Conservation (phyloP, 2,113 vertebrate genomes). For the Astur gentilis region DNA sequence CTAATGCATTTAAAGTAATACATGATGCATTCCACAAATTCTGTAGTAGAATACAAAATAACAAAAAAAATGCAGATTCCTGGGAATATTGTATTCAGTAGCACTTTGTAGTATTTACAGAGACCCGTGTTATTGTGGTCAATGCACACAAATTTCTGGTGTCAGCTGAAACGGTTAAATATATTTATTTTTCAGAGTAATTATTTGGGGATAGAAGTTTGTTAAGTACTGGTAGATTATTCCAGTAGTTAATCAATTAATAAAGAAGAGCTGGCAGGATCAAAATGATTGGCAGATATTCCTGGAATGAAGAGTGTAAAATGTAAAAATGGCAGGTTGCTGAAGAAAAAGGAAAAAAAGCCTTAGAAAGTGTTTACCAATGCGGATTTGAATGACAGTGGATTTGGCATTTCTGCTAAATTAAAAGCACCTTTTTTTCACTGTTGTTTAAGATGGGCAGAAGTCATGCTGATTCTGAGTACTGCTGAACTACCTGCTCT, state of each 20-base stretch:
- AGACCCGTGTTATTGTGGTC: background rate
- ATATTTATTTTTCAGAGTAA: slow-evolving; percentile 45
- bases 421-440: background rate
- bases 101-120: background rate
- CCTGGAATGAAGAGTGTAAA: slow-evolving; percentile 61
- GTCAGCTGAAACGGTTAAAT: slow-evolving; percentile 45
- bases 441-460: background rate
- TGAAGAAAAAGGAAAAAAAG: background rate
- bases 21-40: slow-evolving; percentile 43
- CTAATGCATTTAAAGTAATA: slow-evolving; percentile 36
- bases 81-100: background rate
- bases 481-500: background rate
- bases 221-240: slow-evolving; percentile 67
- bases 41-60: slow-evolving; percentile 17
- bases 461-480: background rate
- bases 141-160: slow-evolving; percentile 6
- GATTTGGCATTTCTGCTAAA: slow-evolving; percentile 18
- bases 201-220: slow-evolving; percentile 59
- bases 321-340: slow-evolving; percentile 39
- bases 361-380: slow-evolving; percentile 11
- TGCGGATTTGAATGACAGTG: slow-evolving; percentile 7
- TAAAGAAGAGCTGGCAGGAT: slow-evolving; percentile 70
- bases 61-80: slow-evolving; percentile 14
- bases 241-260: slow-evolving; percentile 74
- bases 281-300: slow-evolving; percentile 74